phyloP scores from a whole-genome alignment of 2,888 invertebrate genomes.

The Trachelus iudaicus region DNA sequence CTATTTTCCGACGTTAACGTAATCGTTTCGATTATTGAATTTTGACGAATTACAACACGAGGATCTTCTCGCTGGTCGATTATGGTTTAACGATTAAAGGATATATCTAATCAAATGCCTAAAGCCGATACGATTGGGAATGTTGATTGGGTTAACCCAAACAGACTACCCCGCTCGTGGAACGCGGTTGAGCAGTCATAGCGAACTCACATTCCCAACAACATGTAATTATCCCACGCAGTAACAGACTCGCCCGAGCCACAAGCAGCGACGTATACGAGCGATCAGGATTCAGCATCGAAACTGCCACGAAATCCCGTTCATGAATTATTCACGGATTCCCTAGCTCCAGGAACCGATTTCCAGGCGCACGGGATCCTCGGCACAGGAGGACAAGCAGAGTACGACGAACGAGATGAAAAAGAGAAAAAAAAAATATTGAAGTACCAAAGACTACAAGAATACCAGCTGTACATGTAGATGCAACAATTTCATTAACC shows the following conservation, averaged over 20 bases:
- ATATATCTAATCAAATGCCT: not conserved
- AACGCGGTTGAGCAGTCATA: conserved; percentile 18
- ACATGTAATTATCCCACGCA: conserved; percentile 18
- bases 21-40: not conserved
- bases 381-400: not conserved
- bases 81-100: not conserved
- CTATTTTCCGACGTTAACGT: not conserved
- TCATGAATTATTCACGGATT: conserved; percentile 3
- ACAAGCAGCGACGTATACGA: not conserved
- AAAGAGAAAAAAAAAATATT: not conserved
- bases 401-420: not conserved
- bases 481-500: not conserved
- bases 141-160: not conserved
- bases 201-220: conserved; percentile 30
- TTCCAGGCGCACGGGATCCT: not conserved
- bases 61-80: not conserved
- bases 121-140: not conserved
- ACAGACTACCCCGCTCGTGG: not conserved
- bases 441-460: not conserved
- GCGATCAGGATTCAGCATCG: conserved; percentile 21
- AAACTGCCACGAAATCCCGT: conserved; percentile 21
- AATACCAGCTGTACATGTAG: not conserved
- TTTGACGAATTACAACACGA: not conserved
- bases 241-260: not conserved
- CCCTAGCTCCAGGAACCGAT: not conserved